These are phyloP conservation scores for Callorhinus ursinus DNA, from an alignment of 2,113 vertebrate genomes.

Conservation along the genomic window DNA sequence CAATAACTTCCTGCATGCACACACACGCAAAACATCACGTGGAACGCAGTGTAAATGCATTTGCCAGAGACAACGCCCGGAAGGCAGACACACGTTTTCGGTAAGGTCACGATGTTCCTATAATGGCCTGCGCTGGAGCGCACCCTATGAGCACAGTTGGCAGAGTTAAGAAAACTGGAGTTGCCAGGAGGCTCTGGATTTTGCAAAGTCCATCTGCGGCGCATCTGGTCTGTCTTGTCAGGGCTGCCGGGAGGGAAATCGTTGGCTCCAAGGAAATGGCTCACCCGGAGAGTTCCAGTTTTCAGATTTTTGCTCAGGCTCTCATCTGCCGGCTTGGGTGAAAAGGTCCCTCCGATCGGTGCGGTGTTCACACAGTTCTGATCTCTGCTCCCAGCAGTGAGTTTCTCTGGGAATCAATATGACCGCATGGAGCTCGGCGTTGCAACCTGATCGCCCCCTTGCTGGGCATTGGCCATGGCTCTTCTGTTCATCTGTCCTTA, in stretches of 20 bases:
- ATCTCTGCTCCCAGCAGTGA: neutral
- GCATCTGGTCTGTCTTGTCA: neutral
- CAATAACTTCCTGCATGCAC: neutral
- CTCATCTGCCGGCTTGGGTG: accelerated
- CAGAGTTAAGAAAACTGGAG: too few relatives aligned
- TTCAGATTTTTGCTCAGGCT: neutral
- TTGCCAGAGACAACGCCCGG: neutral
- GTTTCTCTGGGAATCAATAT: neutral
- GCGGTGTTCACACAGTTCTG: accelerated
- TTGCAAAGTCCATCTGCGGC: neutral
- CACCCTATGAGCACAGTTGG: accelerated
- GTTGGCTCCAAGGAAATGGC: neutral
- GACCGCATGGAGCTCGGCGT: accelerated
- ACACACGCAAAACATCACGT: accelerated
- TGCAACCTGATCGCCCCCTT: neutral
- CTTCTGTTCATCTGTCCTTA: neutral
- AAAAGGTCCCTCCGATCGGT: neutral
- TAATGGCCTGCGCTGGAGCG: too few relatives aligned
- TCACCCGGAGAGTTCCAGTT: accelerated
- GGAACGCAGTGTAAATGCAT: accelerated
- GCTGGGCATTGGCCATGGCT: accelerated
- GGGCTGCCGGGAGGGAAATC: too few relatives aligned
- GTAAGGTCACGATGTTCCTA: accelerated
- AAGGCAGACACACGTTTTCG: accelerated
- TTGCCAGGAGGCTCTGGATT: neutral